Evolutionary conservation across 2,797 vertebrate genomes (phyloP), one percentile per base, ranked within the genome.

Genomic region (Enteromius treurensis): DNA sequence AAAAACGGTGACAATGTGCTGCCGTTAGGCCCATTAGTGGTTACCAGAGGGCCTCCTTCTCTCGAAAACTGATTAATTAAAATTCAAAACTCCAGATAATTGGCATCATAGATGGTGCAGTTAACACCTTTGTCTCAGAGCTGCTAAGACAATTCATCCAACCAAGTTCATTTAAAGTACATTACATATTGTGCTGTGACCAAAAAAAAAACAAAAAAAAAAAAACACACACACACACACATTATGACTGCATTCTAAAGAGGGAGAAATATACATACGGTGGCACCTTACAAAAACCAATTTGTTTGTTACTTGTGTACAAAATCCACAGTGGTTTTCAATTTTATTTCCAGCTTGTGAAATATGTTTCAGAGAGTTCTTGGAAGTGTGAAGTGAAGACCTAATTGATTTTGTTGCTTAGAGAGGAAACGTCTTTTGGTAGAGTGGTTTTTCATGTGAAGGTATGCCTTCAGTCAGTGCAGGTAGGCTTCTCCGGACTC

Each of bases 21-120:
- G 58, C 82, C 71, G 80, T 81, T 78, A 85, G 80, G 79, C 80
- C 81, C 76, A 78, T 86, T 80, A 82, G 49, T 53, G 21, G 55
- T 76, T 73, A 78, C 74, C 77, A 49, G 21, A 80, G 80, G 87
- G 85, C 77, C 65, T 82, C 42, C 80, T 86, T 84, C 29, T 74
- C 69, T 76, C 34, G 62, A 83, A 84, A 85, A 88, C 82, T 79
- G 82, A 79, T 88, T 85, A 88, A 88, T 88, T 86, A 88, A 88
- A 85, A 82, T 51, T 67, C 60, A 80, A 88, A 88, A 85, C 87
- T 88, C 85, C 77, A 86, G 82, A 88, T 81, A 86, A 86, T 86
- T 82, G 49, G 19, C 53, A 55, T 51, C 80, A 73, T 17, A 34
- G 77, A 83, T 83, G 58, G 74, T 49, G 73, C 75, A 55, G 68